Base-by-base conservation (phyloP, 2,797 vertebrate genomes). In the Aphelocoma californica region DNA sequence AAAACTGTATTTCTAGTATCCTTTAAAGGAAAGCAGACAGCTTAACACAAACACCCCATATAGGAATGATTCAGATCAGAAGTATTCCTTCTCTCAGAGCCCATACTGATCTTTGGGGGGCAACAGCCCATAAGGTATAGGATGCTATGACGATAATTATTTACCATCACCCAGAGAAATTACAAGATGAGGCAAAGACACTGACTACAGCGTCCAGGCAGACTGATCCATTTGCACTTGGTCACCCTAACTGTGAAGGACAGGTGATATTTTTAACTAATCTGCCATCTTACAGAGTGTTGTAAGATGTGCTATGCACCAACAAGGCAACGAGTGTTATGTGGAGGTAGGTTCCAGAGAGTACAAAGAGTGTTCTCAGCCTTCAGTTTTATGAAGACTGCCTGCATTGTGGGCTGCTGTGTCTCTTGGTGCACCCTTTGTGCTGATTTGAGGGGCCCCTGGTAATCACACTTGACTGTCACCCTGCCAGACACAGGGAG, bases 1-100 rank as follows among this genome's bases (percentile, higher is more conserved):
- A 94, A 88, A 81, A 95, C 36, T 32, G 14, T 86, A 92, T 83
- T 96, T 93, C 78, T 93, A 73, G 81, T 84, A 62, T 78, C 61
- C 53, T 78, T 64, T 67, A 81, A 78, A 86, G 71, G 58, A 78
- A 83, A 92, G 42, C 48, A 95, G 87, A 44, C 28, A 7, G 40
- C 31, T 90, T 91, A 67, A 74, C 48, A 73, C 23, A 88, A 93
- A 61, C 45, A 88, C 16, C 14, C 12, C 61, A 21, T 44, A 36
- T 2, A 88, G 48, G 23, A 86, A 60, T 18, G 18, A 78, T 71
- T 88, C 65, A 81, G 32, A 92, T 48, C 73, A 71, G 36, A 92
- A 86, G 7, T 60, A 19, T 62, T 79, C 12, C 32, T 81, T 86
- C 73, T 75, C 34, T 86, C 62, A 56, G 50, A 84, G 45, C 24